Evolutionary conservation across 2,113 vertebrate species (phyloP).

Genomic region (Scopus umbretta): DNA sequence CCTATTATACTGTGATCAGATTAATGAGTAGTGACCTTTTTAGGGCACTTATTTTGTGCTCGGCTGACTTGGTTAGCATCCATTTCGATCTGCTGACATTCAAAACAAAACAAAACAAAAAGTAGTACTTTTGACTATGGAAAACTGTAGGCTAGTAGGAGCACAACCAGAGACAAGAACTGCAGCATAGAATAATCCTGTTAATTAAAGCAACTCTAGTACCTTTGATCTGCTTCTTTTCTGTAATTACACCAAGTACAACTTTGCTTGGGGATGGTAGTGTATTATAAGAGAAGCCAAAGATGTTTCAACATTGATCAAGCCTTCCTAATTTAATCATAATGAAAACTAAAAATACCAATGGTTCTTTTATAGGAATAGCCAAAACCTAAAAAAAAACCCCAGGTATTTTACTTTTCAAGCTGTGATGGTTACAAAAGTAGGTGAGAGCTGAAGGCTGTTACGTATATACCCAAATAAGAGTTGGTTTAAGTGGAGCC

Average conservation of each 20-base stretch:
- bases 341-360: neutral
- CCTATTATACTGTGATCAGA: neutral
- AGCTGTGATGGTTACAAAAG: neutral
- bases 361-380: neutral
- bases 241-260: neutral
- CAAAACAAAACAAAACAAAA: no score
- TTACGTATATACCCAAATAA: neutral
- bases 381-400: neutral
- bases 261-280: neutral
- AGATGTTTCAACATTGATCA: neutral
- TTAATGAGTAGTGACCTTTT: neutral
- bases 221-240: neutral
- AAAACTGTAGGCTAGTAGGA: neutral
- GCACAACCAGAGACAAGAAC: neutral
- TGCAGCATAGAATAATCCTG: neutral
- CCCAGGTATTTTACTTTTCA: neutral
- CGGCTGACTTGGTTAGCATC: neutral
- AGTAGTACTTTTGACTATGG: neutral
- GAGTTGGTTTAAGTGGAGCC: neutral
- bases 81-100: neutral
- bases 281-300: neutral
- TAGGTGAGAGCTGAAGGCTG: neutral
- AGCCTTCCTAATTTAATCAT: neutral
- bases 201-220: conserved; percentile 2
- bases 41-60: neutral